phyloP scores from a whole-genome alignment of 1,140 invertebrate species.

The Paramacrobiotus metropolitanus region DNA sequence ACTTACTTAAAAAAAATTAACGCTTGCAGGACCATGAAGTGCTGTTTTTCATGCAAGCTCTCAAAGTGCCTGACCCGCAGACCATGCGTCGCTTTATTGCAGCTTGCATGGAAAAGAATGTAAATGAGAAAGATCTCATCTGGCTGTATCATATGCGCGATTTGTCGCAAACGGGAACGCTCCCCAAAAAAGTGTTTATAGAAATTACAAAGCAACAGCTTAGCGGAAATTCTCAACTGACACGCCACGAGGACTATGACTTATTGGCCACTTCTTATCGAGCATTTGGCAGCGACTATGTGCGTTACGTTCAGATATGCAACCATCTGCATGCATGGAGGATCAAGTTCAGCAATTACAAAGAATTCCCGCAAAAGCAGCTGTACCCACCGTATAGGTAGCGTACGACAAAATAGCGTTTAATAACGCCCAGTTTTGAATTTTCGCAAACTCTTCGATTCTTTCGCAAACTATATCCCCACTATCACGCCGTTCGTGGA shows the following conservation, averaged over 20 bases:
- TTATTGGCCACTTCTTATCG: background rate
- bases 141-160: slow-evolving; percentile 3
- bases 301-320: background rate
- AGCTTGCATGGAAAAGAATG: slow-evolving; percentile 1
- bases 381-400: background rate
- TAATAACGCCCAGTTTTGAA: too few species aligned
- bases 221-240: background rate
- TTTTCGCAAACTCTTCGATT: too few species aligned
- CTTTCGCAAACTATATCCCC: too few species aligned
- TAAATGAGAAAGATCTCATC: background rate
- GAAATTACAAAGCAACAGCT: background rate
- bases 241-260: background rate
- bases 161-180: background rate
- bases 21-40: background rate
- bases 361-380: background rate
- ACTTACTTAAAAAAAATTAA: too few species aligned
- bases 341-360: background rate
- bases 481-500: too few species aligned
- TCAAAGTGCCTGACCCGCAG: background rate
- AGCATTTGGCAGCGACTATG: background rate
- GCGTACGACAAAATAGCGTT: too few species aligned
- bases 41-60: background rate
- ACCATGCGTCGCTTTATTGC: background rate
- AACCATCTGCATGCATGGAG: background rate
- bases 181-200: background rate